phyloP scores from a whole-genome alignment of 53 echinoderm and acorn worm species.

The Apostichopus leukothele region DNA sequence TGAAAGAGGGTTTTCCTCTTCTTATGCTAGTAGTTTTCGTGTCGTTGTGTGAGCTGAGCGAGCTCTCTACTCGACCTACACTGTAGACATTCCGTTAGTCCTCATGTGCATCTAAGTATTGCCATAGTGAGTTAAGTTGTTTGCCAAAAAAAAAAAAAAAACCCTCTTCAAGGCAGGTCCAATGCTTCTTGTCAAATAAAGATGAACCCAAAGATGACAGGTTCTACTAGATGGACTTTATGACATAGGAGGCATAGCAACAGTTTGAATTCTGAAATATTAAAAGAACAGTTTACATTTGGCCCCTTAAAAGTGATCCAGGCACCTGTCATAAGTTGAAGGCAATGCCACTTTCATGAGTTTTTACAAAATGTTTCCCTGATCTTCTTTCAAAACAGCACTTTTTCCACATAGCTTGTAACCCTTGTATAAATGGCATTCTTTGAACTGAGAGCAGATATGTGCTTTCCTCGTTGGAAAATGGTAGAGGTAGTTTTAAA shows the following conservation, averaged over 20 bases:
- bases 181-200: background rate
- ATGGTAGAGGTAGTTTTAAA: too few relatives aligned
- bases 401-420: too few relatives aligned
- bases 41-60: background rate
- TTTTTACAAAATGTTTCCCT: background rate
- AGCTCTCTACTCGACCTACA: background rate
- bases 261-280: background rate
- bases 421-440: too few relatives aligned
- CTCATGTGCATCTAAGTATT: background rate
- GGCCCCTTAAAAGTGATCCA: background rate
- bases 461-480: too few relatives aligned
- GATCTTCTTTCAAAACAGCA: too few relatives aligned
- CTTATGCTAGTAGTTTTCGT: too few relatives aligned
- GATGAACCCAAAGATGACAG: background rate
- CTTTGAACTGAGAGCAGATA: too few relatives aligned
- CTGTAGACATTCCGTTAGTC: background rate
- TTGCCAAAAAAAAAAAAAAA: background rate
- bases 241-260: background rate
- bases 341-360: background rate
- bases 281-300: background rate
- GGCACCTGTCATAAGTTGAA: background rate
- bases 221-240: background rate
- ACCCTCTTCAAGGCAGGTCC: background rate
- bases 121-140: background rate
- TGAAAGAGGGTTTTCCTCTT: too few relatives aligned